Evolutionary conservation across 1,140 invertebrate genomes (phyloP).

Genomic region (Arion vulgaris): DNA sequence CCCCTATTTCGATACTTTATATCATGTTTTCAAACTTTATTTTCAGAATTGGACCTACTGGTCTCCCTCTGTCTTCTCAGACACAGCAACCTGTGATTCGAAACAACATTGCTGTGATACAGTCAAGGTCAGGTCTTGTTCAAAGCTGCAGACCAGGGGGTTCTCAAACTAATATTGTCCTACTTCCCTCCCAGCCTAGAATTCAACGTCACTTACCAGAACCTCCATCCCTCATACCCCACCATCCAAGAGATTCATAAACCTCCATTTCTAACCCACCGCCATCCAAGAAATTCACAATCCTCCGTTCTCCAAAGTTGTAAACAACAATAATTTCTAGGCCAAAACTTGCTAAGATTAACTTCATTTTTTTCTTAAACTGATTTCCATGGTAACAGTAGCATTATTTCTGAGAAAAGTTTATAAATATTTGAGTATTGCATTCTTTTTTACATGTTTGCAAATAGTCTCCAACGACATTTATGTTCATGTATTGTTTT

Average conservation of each 20-base stretch:
- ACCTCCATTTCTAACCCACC: conserved; percentile 41
- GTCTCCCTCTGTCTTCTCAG: conserved; percentile 33
- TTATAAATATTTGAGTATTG: conserved; percentile 1
- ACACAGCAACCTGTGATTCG: conserved; percentile 41
- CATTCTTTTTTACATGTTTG: too few relatives aligned
- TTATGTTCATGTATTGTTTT: too few relatives aligned
- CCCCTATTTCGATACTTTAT: too few relatives aligned
- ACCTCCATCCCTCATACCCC: conserved; percentile 49
- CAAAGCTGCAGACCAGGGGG: conserved; percentile 7
- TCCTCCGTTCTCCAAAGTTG: neutral
- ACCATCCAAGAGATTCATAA: conserved; percentile 40
- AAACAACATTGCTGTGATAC: conserved; percentile 29
- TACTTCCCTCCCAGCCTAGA: conserved; percentile 43
- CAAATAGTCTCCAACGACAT: too few relatives aligned
- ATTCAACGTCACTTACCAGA: conserved; percentile 53
- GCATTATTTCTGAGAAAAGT: conserved; percentile 4
- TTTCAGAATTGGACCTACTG: conserved; percentile 40
- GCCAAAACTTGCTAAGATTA: neutral
- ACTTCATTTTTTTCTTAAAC: neutral
- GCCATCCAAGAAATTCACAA: conserved; percentile 40
- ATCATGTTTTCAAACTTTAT: neutral
- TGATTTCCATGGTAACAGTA: neutral
- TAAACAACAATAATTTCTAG: neutral
- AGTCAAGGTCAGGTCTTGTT: conserved; percentile 17
- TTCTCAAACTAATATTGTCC: conserved; percentile 28